Conservation (phyloP, 2,797 vertebrate species). For the Sebastes hopkinsi region DNA sequence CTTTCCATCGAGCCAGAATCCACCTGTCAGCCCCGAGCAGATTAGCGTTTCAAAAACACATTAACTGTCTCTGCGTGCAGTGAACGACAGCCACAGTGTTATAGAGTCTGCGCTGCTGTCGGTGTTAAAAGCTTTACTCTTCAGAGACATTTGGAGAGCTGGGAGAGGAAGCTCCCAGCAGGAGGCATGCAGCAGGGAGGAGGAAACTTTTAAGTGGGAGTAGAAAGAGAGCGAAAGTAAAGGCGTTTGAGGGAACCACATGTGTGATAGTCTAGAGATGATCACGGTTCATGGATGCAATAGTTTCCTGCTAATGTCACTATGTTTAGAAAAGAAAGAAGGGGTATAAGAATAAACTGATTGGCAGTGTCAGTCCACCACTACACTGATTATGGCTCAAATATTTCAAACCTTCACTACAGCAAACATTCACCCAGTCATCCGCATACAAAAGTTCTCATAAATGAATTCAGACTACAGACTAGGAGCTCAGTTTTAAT, state of each 20-base stretch:
- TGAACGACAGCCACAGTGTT: neutral
- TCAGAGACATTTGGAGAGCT: conserved; percentile 23
- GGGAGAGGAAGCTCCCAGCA: conserved; percentile 25
- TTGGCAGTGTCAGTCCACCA: neutral
- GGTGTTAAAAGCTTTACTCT: conserved; percentile 29
- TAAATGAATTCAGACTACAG: conserved; percentile 9
- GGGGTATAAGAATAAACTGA: neutral
- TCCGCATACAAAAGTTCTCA: neutral
- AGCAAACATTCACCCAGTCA: neutral
- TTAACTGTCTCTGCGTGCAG: conserved; percentile 26
- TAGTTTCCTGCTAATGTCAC: neutral
- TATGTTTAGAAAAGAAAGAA: neutral
- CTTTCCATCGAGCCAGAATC: conserved; percentile 12
- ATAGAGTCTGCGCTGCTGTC: conserved; percentile 8
- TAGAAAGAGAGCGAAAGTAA: neutral
- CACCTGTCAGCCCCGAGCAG: conserved; percentile 43
- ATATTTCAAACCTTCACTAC: neutral
- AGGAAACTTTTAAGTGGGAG: conserved; percentile 14
- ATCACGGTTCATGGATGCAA: neutral
- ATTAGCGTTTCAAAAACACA: conserved; percentile 46
- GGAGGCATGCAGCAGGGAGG: neutral
- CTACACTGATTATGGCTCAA: neutral
- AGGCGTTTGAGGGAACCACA: neutral
- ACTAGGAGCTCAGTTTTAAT: conserved; percentile 30
- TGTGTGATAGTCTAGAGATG: neutral